Base-by-base conservation (phyloP, 2,797 vertebrate genomes). In the Anisognathus igniventris region DNA sequence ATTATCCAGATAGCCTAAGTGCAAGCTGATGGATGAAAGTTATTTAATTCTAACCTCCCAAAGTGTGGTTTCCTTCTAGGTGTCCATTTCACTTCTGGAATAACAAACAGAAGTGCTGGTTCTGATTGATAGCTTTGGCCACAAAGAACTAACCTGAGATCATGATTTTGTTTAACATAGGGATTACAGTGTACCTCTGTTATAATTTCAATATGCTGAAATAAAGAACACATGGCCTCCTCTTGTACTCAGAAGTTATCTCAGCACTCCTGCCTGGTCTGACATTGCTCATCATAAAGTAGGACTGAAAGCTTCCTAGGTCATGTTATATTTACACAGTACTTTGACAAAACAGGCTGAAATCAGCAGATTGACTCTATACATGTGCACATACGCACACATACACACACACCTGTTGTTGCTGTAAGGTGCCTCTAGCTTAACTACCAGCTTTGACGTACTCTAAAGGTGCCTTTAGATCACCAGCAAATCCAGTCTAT, bases 311-410 rank as follows among this genome's bases (percentile, higher is more conserved):
- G 11, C 30, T 81, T 58, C 33, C 15, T 50, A 60, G 9, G 57
- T 81, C 42, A 28, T 60, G 10, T 31, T 89, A 22, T 74, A 47
- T 47, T 61, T 68, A n/a, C 30, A 42, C 8, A 51, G 3, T 19
- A 25, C 37, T 56, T 66, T 58, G 39, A 72, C 5, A 12, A 76
- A 91, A 42, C 5, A 24, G 51, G 6, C 25, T 58, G n/a, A 86
- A 75, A 60, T 45, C 7, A 5, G 9, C 42, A 54, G 19, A 19
- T 25, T 27, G 4, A 3, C 35, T 79, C 14, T 58, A 2, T 48
- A 37, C 3, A 13, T 0, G 0, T 37, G 6, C 3, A 14, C 6
- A 9, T 10, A 9, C 9, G 14, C 3, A 2, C 2, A 3, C 23
- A 35, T 4, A 25, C 28, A 37, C 33, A 40, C 12, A 20, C 7